Evolutionary conservation across 2,888 invertebrate genomes (phyloP).

Genomic region (Agapostemon virescens): DNA sequence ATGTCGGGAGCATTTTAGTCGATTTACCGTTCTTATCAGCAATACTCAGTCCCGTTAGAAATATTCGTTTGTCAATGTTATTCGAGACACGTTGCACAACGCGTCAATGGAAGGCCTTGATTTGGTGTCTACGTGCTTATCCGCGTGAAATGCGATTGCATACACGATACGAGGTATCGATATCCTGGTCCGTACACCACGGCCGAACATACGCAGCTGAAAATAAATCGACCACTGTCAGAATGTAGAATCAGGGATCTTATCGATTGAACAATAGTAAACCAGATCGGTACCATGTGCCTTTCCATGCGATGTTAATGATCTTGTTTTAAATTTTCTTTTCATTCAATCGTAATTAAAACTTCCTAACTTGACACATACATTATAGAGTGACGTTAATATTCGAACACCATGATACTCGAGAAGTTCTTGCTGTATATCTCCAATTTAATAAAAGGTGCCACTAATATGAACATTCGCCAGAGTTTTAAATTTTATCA

Average conservation of each 20-base stretch:
- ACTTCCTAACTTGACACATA: no score
- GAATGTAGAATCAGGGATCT: slow-evolving; percentile 26
- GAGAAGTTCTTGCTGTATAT: no score
- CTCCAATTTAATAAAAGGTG: no score
- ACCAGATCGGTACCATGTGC: neutral
- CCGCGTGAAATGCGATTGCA: slow-evolving; percentile 45
- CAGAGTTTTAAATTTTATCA: no score
- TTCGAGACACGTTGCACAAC: slow-evolving; percentile 25
- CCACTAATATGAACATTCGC: no score
- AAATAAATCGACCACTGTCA: slow-evolving; percentile 39
- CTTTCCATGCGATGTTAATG: neutral
- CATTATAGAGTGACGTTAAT: no score
- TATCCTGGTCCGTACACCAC: slow-evolving; percentile 5
- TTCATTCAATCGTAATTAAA: neutral
- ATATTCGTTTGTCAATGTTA: slow-evolving; percentile 29
- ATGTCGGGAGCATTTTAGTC: neutral
- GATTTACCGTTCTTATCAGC: slow-evolving; percentile 6
- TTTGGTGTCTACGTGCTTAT: slow-evolving; percentile 40
- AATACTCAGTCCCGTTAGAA: neutral
- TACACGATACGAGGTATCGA: slow-evolving; percentile 34
- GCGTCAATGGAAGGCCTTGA: slow-evolving; percentile 31
- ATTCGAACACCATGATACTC: no score
- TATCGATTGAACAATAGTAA: neutral
- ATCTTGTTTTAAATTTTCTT: neutral
- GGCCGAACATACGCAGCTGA: slow-evolving; percentile 25